Percentiles rank a stretch among this genome's conserved stretches.
Conservation (phyloP, 2,888 invertebrate species). For the Drosophila multiciliata region DNA sequence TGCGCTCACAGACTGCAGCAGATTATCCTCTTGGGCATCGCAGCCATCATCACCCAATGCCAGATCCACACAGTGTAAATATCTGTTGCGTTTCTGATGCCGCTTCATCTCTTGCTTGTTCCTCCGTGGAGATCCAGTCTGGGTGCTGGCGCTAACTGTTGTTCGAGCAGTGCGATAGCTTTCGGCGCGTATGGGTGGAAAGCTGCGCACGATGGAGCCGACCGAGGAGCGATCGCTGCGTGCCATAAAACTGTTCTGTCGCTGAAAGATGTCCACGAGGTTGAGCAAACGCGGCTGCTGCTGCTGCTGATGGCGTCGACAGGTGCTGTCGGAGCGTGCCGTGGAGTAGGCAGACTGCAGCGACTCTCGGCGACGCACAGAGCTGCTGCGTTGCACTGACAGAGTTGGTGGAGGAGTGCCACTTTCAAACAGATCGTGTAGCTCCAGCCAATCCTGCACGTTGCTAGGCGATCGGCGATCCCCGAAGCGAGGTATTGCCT, state of each 20-base stretch:
- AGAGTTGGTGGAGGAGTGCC: slow-evolving; percentile 10
- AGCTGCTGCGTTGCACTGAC: slow-evolving; percentile 33
- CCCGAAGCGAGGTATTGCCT: slow-evolving; percentile 81
- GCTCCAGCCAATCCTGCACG: slow-evolving; percentile 84
- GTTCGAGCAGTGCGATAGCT: slow-evolving; percentile 60
- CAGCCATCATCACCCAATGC: slow-evolving; percentile 77
- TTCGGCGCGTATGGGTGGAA: slow-evolving; percentile 80
- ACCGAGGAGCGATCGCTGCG: slow-evolving; percentile 82
- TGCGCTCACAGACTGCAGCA: slow-evolving; percentile 81
- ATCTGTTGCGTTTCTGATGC: slow-evolving; percentile 67
- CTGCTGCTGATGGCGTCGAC: slow-evolving; percentile 55
- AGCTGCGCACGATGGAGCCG: slow-evolving; percentile 81
- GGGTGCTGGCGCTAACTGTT: slow-evolving; percentile 44
- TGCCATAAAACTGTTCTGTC: slow-evolving; percentile 81
- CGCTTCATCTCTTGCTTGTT: slow-evolving; percentile 33
- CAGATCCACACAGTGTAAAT: slow-evolving; percentile 82
- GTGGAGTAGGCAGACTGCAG: slow-evolving; percentile 71
- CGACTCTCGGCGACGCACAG: slow-evolving; percentile 68
- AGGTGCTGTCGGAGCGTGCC: slow-evolving; percentile 72
- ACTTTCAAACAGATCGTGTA: slow-evolving; percentile 80
- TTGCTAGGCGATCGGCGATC: slow-evolving; percentile 84
- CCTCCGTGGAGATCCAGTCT: slow-evolving; percentile 45
- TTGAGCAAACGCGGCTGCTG: slow-evolving; percentile 60
- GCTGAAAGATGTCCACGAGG: slow-evolving; percentile 79
- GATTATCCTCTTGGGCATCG: slow-evolving; percentile 81